phyloP scores from a whole-genome alignment of 2,113 vertebrate genomes.

The Nothobranchius kuhntae region DNA sequence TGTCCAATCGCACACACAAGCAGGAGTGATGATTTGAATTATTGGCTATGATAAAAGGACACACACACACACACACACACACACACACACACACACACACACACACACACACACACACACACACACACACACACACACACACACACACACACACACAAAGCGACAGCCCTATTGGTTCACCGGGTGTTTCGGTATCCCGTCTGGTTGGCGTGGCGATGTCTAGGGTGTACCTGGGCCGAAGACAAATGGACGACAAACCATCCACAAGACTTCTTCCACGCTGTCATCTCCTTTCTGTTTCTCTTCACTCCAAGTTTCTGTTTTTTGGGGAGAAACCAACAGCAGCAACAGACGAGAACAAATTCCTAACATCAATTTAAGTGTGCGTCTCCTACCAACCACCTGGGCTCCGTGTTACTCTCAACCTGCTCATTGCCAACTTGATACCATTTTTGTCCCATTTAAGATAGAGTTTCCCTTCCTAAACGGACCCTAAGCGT shows the following conservation, averaged over 20 bases:
- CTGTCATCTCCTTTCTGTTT: constrained; percentile 48
- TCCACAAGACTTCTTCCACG: constrained; percentile 65
- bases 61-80: constrained; percentile 63
- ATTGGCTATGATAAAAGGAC: constrained; percentile 53
- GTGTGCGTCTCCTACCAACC: constrained; percentile 51
- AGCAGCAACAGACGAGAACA: constrained; percentile 10
- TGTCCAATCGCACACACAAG: constrained; percentile 41
- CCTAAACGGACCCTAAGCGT: constrained; percentile 63
- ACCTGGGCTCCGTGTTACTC: constrained; percentile 71
- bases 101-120: constrained; percentile 60
- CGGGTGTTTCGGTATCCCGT: constrained; percentile 32
- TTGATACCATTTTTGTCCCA: constrained; percentile 73
- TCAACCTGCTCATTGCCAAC: constrained; percentile 83
- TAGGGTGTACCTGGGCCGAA: constrained; percentile 66
- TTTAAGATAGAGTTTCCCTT: constrained; percentile 69
- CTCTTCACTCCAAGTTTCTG: constrained; percentile 36
- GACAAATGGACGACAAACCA: constrained; percentile 66
- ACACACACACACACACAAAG: constrained; percentile 54
- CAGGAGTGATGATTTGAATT: constrained; percentile 46
- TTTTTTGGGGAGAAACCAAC: constrained; percentile 18
- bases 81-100: constrained; percentile 56
- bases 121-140: constrained; percentile 58
- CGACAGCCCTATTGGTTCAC: constrained; percentile 61
- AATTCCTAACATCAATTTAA: background rate
- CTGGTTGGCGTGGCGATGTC: constrained; percentile 55